Evolutionary conservation across 2,113 vertebrate genomes (phyloP).

Genomic region (Herpetotheres cachinnans): DNA sequence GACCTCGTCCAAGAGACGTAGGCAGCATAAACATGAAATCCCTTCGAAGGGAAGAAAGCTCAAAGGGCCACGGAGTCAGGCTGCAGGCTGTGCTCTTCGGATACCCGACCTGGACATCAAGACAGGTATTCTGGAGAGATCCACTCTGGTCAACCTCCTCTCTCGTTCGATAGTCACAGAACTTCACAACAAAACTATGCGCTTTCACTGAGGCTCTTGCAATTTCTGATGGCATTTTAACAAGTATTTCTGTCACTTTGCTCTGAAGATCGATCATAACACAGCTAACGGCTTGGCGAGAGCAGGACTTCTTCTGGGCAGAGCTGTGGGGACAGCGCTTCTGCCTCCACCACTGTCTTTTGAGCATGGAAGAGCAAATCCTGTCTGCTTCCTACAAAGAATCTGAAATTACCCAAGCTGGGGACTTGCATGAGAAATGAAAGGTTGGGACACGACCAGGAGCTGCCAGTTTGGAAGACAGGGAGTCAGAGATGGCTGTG

Average conservation of each 20-base stretch:
- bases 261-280: neutral
- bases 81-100: slow-evolving; percentile 63
- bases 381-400: neutral
- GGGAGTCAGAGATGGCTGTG: neutral
- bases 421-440: neutral
- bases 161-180: neutral
- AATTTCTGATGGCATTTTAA: slow-evolving; percentile 19
- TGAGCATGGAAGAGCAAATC: neutral
- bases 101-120: slow-evolving; percentile 78
- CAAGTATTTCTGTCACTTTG: slow-evolving; percentile 16
- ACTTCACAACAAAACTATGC: neutral
- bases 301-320: neutral
- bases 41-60: slow-evolving; percentile 59
- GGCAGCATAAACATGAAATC: slow-evolving; percentile 59
- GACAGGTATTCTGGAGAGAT: slow-evolving; percentile 82
- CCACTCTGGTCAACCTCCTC: neutral
- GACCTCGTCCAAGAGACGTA: slow-evolving; percentile 62
- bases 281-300: slow-evolving; percentile 8
- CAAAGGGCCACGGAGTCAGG: slow-evolving; percentile 55
- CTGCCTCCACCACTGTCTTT: neutral
- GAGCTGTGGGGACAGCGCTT: neutral
- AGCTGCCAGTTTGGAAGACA: neutral
- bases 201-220: slow-evolving; percentile 9
- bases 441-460: neutral
- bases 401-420: neutral